Conservation (phyloP, 2,888 invertebrate species). For the Poecilobothrus nobilitatus region DNA sequence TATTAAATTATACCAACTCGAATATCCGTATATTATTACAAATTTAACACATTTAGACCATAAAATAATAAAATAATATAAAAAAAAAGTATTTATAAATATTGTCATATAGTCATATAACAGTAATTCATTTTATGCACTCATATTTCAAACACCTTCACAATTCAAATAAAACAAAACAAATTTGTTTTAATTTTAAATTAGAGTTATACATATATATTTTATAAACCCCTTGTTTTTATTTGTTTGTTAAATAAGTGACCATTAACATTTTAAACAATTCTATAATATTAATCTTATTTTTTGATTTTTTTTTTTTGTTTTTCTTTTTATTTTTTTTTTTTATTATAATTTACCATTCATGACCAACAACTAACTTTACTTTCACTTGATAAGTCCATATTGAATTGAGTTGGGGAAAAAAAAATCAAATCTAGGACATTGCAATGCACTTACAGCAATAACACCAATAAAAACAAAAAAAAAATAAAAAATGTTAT, state of each 20-base stretch:
- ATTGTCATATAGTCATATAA: too few species aligned
- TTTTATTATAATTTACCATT: not conserved
- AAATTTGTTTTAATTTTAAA: not conserved
- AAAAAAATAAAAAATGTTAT: not conserved
- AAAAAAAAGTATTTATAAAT: not conserved
- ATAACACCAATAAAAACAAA: not conserved
- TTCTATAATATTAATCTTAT: not conserved
- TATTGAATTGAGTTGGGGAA: not conserved
- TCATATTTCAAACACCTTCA: constrained; percentile 6
- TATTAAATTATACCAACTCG: too few species aligned
- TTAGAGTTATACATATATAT: too few species aligned
- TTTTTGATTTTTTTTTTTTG: not conserved
- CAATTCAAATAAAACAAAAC: not conserved
- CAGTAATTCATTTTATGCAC: not conserved
- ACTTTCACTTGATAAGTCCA: not conserved
- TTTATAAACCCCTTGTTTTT: too few species aligned
- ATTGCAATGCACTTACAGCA: not conserved
- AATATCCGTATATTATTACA: not conserved
- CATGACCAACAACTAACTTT: not conserved
- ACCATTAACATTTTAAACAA: not conserved
- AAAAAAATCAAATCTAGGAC: not conserved
- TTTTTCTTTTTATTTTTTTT: not conserved
- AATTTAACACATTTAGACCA: not conserved
- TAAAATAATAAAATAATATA: not conserved
- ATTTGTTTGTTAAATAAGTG: too few species aligned